These are phyloP conservation scores for Rhabdomys dilectus DNA, from an alignment of 2,113 vertebrate species.

Conservation along the genomic window DNA sequence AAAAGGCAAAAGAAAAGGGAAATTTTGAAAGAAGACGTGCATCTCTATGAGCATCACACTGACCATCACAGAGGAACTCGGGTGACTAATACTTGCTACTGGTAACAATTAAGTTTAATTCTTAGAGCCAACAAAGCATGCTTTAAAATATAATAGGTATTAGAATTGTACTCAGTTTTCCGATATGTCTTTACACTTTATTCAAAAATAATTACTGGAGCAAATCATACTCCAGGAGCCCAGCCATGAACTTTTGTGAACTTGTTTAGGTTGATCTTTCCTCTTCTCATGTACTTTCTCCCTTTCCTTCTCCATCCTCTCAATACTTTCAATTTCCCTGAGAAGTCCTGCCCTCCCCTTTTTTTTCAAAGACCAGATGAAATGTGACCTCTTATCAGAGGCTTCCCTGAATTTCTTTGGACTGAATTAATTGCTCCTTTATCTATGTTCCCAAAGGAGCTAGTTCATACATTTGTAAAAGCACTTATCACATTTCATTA, in stretches of 20 bases:
- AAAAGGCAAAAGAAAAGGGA: background rate
- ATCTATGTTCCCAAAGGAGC: constrained; percentile 67
- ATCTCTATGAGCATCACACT: background rate
- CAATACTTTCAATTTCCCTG: background rate
- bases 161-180: background rate
- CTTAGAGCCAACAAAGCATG: background rate
- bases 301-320: background rate
- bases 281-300: background rate
- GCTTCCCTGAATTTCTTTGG: constrained; percentile 57
- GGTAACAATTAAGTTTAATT: background rate
- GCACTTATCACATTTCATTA: constrained; percentile 57
- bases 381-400: constrained; percentile 76
- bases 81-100: background rate
- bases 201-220: background rate
- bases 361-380: constrained; percentile 55
- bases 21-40: background rate
- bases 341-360: background rate
- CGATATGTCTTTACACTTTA: background rate
- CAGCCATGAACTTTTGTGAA: background rate
- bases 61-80: background rate
- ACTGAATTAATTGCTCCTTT: constrained; percentile 76
- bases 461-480: constrained; percentile 72
- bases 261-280: background rate
- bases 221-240: background rate
- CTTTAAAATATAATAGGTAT: background rate